Conservation (phyloP, 2,888 invertebrate species). For the Eledone cirrhosa region DNA sequence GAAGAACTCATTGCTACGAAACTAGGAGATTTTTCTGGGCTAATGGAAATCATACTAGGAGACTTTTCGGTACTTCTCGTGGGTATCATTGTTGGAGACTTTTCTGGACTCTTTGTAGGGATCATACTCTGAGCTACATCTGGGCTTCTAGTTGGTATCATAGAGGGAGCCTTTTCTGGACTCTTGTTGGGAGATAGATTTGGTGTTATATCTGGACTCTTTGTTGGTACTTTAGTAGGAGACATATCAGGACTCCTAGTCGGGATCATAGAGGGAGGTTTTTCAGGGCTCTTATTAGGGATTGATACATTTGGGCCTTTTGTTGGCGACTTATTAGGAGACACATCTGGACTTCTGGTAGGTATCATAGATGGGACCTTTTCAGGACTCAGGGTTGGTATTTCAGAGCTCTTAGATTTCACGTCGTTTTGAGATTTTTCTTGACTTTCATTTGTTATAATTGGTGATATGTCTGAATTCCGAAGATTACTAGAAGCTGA, state of each 20-base stretch:
- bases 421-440: neutral
- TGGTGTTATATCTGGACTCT: neutral
- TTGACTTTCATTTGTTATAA: neutral
- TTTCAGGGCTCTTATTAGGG: neutral
- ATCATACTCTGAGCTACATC: too few species aligned
- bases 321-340: constrained; percentile 1
- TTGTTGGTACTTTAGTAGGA: neutral
- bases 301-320: neutral
- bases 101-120: neutral
- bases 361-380: neutral
- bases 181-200: neutral
- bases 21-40: neutral
- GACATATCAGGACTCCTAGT: neutral
- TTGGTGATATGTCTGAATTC: neutral
- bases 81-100: neutral
- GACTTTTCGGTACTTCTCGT: neutral
- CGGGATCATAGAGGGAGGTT: neutral
- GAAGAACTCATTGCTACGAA: too few species aligned
- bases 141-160: neutral
- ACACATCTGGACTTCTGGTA: neutral
- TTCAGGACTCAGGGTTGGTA: neutral
- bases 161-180: neutral
- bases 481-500: too few species aligned
- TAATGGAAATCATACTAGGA: neutral
- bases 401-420: neutral